Evolutionary conservation across 1,140 invertebrate species (phyloP).

Genomic region (Brachionus koreanus): DNA sequence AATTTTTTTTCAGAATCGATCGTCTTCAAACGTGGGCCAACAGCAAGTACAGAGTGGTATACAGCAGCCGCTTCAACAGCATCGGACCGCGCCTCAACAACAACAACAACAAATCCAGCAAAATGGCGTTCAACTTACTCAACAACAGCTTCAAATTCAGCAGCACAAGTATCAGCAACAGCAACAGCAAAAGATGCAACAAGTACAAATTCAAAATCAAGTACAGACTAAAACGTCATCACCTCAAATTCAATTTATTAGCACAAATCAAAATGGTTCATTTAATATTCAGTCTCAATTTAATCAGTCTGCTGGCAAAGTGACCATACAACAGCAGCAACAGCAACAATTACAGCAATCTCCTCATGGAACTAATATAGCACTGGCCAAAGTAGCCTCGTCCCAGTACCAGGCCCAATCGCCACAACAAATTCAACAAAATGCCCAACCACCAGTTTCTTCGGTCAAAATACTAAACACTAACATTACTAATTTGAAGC

Average conservation of each 20-base stretch:
- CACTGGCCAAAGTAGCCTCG: neutral
- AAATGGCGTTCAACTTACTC: neutral
- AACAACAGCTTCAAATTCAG: slow-evolving; percentile 24
- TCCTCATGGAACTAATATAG: neutral
- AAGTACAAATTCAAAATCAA: neutral
- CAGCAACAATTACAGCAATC: slow-evolving; percentile 8
- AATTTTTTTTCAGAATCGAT: neutral
- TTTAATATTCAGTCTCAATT: neutral
- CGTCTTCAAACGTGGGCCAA: neutral
- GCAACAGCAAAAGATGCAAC: slow-evolving; percentile 20
- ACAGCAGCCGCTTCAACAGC: neutral
- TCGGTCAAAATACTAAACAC: slow-evolving; percentile 36
- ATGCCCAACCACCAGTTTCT: neutral
- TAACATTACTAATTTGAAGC: neutral
- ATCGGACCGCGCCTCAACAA: neutral
- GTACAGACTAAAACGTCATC: neutral
- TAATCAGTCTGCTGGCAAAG: neutral
- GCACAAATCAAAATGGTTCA: neutral
- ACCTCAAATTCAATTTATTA: slow-evolving; percentile 27
- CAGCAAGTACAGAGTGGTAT: neutral
- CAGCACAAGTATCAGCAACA: slow-evolving; percentile 22
- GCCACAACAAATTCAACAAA: slow-evolving; percentile 14
- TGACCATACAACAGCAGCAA: slow-evolving; percentile 27
- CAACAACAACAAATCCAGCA: slow-evolving; percentile 16
- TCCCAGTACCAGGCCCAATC: neutral